These are phyloP conservation scores for Drosophila meridionalis DNA, from an alignment of 2,888 invertebrate genomes.

Conservation along the genomic window DNA sequence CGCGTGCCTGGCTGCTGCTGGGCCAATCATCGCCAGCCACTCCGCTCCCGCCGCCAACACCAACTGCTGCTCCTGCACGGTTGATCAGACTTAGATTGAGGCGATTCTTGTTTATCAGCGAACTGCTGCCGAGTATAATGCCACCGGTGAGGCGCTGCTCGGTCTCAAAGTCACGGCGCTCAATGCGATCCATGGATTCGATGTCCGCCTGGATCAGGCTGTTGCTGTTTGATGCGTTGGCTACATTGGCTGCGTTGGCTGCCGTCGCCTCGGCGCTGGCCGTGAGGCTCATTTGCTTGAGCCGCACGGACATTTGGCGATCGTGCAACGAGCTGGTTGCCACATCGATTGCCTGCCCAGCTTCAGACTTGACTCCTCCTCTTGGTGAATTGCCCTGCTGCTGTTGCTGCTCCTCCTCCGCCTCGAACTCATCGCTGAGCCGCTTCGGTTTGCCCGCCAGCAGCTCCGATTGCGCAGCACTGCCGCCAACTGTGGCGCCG, in stretches of 20 bases:
- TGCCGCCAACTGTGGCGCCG: constrained; percentile 13
- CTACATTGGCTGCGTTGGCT: constrained; percentile 21
- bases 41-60: constrained; percentile 8
- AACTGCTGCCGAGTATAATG: constrained; percentile 82
- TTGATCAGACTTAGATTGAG: constrained; percentile 84
- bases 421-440: constrained; percentile 84
- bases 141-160: constrained; percentile 84
- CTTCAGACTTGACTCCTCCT: constrained; percentile 5
- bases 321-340: constrained; percentile 71
- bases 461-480: constrained; percentile 40
- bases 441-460: constrained; percentile 83
- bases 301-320: constrained; percentile 82
- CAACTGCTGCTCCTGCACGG: constrained; percentile 29
- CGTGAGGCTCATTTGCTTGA: constrained; percentile 82
- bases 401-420: constrained; percentile 45
- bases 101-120: constrained; percentile 82
- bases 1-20: constrained; percentile 79
- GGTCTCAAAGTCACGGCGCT: constrained; percentile 84
- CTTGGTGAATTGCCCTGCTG: background rate
- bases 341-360: constrained; percentile 41
- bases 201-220: constrained; percentile 77
- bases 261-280: constrained; percentile 45
- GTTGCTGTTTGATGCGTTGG: constrained; percentile 16
- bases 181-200: constrained; percentile 85
- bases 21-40: constrained; percentile 74